Base-by-base conservation (phyloP, 2,113 vertebrate species). In the Ageneiosus marmoratus region DNA sequence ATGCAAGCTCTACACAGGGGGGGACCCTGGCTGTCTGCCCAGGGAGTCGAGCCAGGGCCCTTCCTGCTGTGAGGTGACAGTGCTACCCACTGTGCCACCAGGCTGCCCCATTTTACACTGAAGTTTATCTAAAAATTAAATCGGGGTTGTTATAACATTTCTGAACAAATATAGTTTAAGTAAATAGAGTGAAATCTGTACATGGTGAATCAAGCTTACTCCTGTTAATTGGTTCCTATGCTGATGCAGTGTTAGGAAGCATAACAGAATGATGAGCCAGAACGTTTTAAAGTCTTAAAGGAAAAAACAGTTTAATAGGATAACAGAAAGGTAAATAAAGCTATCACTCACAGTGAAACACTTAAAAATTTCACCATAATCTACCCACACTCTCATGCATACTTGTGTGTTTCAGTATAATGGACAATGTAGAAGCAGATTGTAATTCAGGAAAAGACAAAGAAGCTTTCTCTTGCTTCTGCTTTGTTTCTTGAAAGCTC, bases 401-500 rank as follows among this genome's bases (percentile, higher is more conserved):
- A 55, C 34, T 55, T 0, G 12, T 56, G 48, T 70, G 50, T 44
- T 72, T 29, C 24, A 55, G 65, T 50, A 70, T 70, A 51, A 69
- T 55, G 15, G 29, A 56, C 18, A 70, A 44, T 69, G 62, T 53
- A 70, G 63, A 29, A 48, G 41, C 27, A 29, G 44, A 56, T 41
- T 44, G 50, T 55, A 81, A 70, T 81, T 81, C 79, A 44, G 32
- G 37, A 53, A 81, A 70, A 56, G 22, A 44, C 20, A 44, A 44
- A 73, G 13, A 44, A 34, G 55, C 56, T 75, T 51, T 51, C 9
- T 37, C 20, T 41, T 32, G 13, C 16, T 79, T 58, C 24, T 72
- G 51, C n/a, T 56, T 65, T 70, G 62, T 70, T 78, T 56, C 70
- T 37, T 32, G 75, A 27, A 20, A 27, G 44, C 80, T 37, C 44